Evolutionary conservation across 2,888 invertebrate genomes (phyloP).

Genomic region (Chrysolina haemoptera): DNA sequence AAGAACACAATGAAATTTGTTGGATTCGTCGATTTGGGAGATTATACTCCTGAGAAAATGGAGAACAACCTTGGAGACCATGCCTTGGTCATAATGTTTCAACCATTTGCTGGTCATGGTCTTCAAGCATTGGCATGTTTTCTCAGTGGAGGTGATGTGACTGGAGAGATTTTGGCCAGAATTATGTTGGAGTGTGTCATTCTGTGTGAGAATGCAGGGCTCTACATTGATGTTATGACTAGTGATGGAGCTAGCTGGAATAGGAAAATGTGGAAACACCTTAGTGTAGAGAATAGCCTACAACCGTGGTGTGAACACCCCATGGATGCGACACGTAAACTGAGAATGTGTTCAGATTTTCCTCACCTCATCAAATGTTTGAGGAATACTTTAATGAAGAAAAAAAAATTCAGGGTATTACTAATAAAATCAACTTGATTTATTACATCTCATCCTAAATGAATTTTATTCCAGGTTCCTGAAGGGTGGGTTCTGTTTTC

Average conservation of each 20-base stretch:
- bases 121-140: constrained; percentile 34
- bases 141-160: constrained; percentile 38
- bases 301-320: constrained; percentile 37
- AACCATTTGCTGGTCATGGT: constrained; percentile 39
- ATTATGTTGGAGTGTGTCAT: constrained; percentile 35
- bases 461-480: constrained; percentile 4
- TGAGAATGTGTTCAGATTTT: constrained; percentile 45
- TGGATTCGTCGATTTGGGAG: constrained; percentile 40
- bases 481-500: constrained; percentile 4
- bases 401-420: constrained; percentile 14
- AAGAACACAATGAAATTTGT: constrained; percentile 36
- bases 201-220: constrained; percentile 43
- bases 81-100: constrained; percentile 44
- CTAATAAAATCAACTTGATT: background rate
- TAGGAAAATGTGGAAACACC: constrained; percentile 48
- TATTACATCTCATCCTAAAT: background rate
- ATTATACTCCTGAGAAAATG: constrained; percentile 34
- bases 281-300: constrained; percentile 30
- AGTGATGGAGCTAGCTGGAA: constrained; percentile 48
- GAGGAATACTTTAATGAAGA: background rate
- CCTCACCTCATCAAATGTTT: constrained; percentile 27
- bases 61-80: constrained; percentile 37
- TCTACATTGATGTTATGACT: constrained; percentile 44
- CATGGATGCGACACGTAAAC: constrained; percentile 30
- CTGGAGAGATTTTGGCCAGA: constrained; percentile 24